Conservation (phyloP, 2,797 vertebrate species). For the Cossypha polioptera region DNA sequence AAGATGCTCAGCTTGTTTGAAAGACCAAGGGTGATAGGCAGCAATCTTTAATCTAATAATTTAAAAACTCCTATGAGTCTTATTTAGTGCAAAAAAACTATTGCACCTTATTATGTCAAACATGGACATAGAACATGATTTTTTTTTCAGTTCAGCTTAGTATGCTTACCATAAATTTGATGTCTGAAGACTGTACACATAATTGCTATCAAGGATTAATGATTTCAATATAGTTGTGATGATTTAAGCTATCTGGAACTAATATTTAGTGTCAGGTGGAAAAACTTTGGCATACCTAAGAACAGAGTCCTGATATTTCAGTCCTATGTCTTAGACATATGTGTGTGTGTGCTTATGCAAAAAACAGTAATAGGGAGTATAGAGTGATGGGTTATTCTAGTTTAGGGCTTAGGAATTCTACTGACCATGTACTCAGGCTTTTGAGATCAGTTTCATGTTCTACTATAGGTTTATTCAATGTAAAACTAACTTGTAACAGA, state of each 20-base stretch:
- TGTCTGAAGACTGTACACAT: neutral
- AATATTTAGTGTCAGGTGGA: neutral
- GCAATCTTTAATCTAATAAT: neutral
- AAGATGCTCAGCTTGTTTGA: neutral
- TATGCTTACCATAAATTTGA: neutral
- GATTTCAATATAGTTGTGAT: neutral
- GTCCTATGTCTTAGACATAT: neutral
- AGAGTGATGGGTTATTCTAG: neutral
- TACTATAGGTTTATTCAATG: neutral
- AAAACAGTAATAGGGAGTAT: neutral
- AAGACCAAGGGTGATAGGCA: neutral
- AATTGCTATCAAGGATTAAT: neutral
- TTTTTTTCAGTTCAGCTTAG: neutral
- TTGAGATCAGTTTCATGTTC: neutral
- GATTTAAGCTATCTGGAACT: neutral
- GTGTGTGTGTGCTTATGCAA: rapidly evolving
- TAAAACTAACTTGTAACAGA: neutral
- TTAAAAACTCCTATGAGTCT: neutral
- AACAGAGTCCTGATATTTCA: neutral
- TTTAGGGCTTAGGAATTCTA: neutral
- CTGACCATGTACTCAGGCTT: neutral
- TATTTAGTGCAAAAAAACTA: neutral
- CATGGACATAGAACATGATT: neutral
- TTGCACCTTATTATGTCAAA: neutral
- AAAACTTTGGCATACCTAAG: neutral